phyloP scores from a whole-genome alignment of 2,888 invertebrate species.

The Brachypalpus laphriformis region DNA sequence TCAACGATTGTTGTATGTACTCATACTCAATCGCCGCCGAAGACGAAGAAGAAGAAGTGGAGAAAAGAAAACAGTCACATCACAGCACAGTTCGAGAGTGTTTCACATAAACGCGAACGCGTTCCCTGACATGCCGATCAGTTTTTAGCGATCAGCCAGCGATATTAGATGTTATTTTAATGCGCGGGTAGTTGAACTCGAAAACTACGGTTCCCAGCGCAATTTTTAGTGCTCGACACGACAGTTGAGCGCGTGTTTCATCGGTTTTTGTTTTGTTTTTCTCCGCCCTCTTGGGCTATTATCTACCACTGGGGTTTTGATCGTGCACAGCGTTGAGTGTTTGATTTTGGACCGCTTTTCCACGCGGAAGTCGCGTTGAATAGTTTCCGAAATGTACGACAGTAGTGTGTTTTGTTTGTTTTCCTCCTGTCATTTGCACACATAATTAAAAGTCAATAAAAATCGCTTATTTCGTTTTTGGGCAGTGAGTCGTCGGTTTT shows the following conservation, averaged over 20 bases:
- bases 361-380: conserved; percentile 8
- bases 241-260: conserved; percentile 33
- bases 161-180: conserved; percentile 19
- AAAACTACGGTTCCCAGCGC: conserved; percentile 3
- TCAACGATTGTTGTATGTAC: conserved; percentile 4
- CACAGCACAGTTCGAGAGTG: background rate
- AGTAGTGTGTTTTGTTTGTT: conserved; percentile 49
- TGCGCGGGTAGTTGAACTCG: background rate
- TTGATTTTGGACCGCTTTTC: background rate
- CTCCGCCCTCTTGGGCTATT: background rate
- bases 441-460: conserved; percentile 65
- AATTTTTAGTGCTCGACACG: background rate
- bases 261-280: conserved; percentile 12
- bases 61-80: conserved; percentile 18
- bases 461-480: conserved; percentile 48
- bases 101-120: conserved; percentile 43
- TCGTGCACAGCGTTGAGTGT: background rate
- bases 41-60: background rate
- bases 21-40: background rate
- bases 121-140: conserved; percentile 44
- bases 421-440: conserved; percentile 48
- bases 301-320: conserved; percentile 3
- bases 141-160: conserved; percentile 47
- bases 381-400: conserved; percentile 9
- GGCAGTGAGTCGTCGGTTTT: conserved; percentile 39